Conservation (phyloP, 2,888 invertebrate genomes). For the Leucophenga maculata region DNA sequence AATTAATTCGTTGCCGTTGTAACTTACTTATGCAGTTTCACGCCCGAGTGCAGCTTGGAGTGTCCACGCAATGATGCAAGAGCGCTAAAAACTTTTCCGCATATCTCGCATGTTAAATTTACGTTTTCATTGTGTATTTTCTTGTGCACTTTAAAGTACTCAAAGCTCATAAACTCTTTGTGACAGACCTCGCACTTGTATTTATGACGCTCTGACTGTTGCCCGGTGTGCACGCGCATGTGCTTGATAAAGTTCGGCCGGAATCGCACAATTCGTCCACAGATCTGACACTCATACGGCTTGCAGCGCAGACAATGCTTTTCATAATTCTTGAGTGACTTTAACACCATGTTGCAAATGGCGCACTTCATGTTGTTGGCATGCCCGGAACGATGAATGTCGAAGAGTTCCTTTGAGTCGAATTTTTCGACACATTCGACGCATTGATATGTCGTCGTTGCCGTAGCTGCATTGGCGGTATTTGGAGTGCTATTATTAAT, state of each 20-base stretch:
- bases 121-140: conserved; percentile 75
- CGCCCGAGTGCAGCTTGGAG: conserved; percentile 71
- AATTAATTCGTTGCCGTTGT: background rate
- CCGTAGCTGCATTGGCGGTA: conserved; percentile 37
- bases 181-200: conserved; percentile 75
- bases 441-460: conserved; percentile 65
- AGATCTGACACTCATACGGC: conserved; percentile 72
- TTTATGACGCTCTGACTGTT: conserved; percentile 72
- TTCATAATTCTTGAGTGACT: conserved; percentile 71
- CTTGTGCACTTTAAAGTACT: conserved; percentile 76
- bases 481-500: conserved; percentile 34
- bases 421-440: conserved; percentile 70
- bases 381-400: conserved; percentile 71
- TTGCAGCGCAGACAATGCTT: conserved; percentile 72
- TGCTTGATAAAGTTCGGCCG: conserved; percentile 72
- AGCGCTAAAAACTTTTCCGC: conserved; percentile 74
- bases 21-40: conserved; percentile 71
- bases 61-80: conserved; percentile 71
- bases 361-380: conserved; percentile 72
- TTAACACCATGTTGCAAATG: conserved; percentile 72
- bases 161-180: conserved; percentile 75
- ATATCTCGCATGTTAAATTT: conserved; percentile 74
- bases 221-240: conserved; percentile 72
- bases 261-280: conserved; percentile 71
- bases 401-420: conserved; percentile 69